phyloP scores from a whole-genome alignment of 2,113 vertebrate species.

The Lamprotornis superbus region DNA sequence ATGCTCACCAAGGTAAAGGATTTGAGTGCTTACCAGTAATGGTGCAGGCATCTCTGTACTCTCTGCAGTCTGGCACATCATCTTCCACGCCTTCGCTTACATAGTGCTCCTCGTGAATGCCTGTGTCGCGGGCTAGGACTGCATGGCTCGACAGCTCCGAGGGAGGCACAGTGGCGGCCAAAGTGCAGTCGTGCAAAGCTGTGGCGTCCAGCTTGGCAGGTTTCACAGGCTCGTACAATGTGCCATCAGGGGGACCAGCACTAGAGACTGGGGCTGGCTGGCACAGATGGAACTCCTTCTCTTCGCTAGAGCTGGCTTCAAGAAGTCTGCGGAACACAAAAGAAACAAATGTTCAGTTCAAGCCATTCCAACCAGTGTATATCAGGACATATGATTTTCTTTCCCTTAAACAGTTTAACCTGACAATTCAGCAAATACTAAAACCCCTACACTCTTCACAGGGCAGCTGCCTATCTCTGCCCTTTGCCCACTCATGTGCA shows the following conservation, averaged over 20 bases:
- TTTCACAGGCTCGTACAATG: conserved; percentile 82
- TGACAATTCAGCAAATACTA: background rate
- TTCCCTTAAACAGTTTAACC: background rate
- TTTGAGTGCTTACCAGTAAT: conserved; percentile 85
- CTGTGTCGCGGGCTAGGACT: conserved; percentile 68
- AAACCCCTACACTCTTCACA: background rate
- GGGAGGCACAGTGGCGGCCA: conserved; percentile 75
- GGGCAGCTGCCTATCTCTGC: background rate
- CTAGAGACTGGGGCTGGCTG: conserved; percentile 55
- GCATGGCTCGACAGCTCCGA: conserved; percentile 53
- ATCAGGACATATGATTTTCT: background rate
- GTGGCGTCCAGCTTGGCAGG: conserved; percentile 96
- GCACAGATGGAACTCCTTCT: background rate
- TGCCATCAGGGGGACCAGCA: conserved; percentile 82
- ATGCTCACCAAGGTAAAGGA: background rate
- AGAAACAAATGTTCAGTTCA: background rate
- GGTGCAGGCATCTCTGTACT: conserved; percentile 93
- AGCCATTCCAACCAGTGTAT: background rate
- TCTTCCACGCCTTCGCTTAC: conserved; percentile 82
- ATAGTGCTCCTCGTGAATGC: conserved; percentile 84
- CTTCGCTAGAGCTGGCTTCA: background rate
- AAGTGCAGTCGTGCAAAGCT: conserved; percentile 80
- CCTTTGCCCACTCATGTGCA: background rate
- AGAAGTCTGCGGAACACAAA: conserved; percentile 43
- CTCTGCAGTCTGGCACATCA: conserved; percentile 68